These are phyloP conservation scores for Abrostola tripartita DNA, from an alignment of 2,888 invertebrate genomes.

Conservation along the genomic window DNA sequence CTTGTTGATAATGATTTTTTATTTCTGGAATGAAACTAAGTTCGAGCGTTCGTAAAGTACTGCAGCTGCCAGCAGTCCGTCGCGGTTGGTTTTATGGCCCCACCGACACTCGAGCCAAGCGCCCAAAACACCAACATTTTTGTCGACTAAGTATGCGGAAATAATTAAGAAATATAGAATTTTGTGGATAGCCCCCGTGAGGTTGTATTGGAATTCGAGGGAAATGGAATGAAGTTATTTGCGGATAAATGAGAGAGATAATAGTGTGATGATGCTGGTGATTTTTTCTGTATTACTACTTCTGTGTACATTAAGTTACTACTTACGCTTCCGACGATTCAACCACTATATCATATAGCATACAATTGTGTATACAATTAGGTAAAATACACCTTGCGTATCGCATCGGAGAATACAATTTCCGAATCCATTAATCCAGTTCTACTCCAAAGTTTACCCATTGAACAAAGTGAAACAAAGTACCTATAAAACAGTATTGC, in stretches of 20 bases:
- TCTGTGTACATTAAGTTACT: too few species aligned
- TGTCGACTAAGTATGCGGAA: conserved; percentile 49
- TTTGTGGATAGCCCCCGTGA: conserved; percentile 45
- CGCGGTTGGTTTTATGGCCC: conserved; percentile 42
- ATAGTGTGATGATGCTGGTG: not conserved
- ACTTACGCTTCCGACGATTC: too few species aligned
- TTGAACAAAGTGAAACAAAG: too few species aligned
- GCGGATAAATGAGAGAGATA: conserved; percentile 20
- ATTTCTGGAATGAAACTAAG: conserved; percentile 15
- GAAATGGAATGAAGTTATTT: conserved; percentile 33
- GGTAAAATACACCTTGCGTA: too few species aligned
- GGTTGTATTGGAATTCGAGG: conserved; percentile 47
- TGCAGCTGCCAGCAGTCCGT: conserved; percentile 47
- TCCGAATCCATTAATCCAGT: too few species aligned
- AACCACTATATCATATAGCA: too few species aligned
- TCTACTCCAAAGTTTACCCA: not conserved
- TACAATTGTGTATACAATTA: too few species aligned
- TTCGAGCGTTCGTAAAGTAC: conserved; percentile 58
- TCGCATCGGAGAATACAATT: too few species aligned
- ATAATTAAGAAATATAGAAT: conserved; percentile 57
- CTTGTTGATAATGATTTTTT: too few species aligned
- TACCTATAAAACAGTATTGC: not conserved
- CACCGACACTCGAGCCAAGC: conserved; percentile 17
- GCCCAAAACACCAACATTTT: conserved; percentile 38
- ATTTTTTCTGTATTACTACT: too few species aligned